A percentile compares a stretch with the other conserved stretches of the same genome.
Conservation (phyloP, 2,113 vertebrate genomes). For the Lonchura striata region DNA sequence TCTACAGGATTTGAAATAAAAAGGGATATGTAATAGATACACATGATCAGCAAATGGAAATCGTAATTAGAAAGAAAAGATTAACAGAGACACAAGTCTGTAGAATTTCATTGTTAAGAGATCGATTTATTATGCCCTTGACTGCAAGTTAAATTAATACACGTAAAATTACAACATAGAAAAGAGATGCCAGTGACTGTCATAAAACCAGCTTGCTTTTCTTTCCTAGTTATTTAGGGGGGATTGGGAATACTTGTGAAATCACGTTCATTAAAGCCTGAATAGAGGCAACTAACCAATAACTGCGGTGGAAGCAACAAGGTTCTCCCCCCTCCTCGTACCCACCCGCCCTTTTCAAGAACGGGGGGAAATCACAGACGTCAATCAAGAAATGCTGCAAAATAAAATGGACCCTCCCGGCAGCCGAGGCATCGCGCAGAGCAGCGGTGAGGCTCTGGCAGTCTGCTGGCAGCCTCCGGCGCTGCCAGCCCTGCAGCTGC, state of each 20-base stretch:
- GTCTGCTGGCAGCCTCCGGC: not conserved
- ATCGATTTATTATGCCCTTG: constrained; percentile 11
- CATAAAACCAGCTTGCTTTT: not conserved
- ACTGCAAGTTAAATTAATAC: not conserved
- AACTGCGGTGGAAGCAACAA: constrained; percentile 56
- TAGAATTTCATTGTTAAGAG: constrained; percentile 1
- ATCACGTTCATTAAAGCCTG: not conserved
- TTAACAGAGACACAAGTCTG: not conserved
- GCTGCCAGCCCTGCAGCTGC: not conserved
- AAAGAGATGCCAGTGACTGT: not conserved
- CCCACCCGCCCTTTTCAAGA: not conserved
- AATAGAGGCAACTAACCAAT: constrained; percentile 28
- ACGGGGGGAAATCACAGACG: constrained; percentile 7
- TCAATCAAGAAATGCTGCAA: constrained; percentile 66
- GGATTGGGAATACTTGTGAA: constrained; percentile 1
- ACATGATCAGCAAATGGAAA: not conserved
- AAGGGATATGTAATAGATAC: not conserved
- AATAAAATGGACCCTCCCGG: constrained; percentile 71
- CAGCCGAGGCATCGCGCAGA: not conserved
- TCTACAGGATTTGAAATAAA: not conserved
- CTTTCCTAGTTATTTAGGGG: not conserved
- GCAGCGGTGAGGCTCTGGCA: not conserved
- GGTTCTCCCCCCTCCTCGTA: not conserved
- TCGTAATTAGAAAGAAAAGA: not conserved
- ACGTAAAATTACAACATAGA: not conserved